Base-by-base conservation (phyloP, 2,113 vertebrate species). In the Accipiter virgatus region DNA sequence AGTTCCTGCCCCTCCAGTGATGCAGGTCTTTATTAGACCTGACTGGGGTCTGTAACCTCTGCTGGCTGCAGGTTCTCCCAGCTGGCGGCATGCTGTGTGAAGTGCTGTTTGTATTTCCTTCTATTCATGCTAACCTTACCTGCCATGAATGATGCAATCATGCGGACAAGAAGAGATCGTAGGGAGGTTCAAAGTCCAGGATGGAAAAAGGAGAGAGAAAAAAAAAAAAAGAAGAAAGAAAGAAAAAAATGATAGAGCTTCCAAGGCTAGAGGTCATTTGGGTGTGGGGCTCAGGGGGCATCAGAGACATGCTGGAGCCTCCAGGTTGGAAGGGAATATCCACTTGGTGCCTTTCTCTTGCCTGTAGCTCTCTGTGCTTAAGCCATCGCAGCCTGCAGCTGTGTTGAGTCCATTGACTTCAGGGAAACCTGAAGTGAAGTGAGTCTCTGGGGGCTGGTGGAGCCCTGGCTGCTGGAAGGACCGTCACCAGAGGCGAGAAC, bases 21-120 rank as follows among this genome's bases (percentile, higher is more conserved):
- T 59, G 90, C 97, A 86, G 67, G 91, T 43, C 48, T 61, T 87
- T 95, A 97, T 96, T 96, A 79, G 94, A 93, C 31, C 83, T 94
- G 97, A 92, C 93, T 95, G 90, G 47, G 87, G 81, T 86, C 80
- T 16, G 22, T 94, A 95, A 86, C 88, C 91, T 95, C 86, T 77
- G 65, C 95, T 75, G 83, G 85, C 96, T 72, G 72, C 88, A 81
- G 74, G 91, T 86, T 71, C 81, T 88, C 43, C 78, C 78, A 81
- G 93, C 80, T 55, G 86, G 81, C 0, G 31, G 59, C 6, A 0
- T 67, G 67, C 91, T 89, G 94, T 81, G 88, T 95, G 93, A 90
- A 95, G 70, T 77, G 66, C 42, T 95, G 88, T 90, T 97, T 92
- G 80, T 66, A 53, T 90, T 94, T 94, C 87, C 82, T 93, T 77